Percentiles rank a stretch among this genome's conserved stretches.
phyloP scores from a whole-genome alignment of 2,113 vertebrate species.

The Podarcis cretensis region DNA sequence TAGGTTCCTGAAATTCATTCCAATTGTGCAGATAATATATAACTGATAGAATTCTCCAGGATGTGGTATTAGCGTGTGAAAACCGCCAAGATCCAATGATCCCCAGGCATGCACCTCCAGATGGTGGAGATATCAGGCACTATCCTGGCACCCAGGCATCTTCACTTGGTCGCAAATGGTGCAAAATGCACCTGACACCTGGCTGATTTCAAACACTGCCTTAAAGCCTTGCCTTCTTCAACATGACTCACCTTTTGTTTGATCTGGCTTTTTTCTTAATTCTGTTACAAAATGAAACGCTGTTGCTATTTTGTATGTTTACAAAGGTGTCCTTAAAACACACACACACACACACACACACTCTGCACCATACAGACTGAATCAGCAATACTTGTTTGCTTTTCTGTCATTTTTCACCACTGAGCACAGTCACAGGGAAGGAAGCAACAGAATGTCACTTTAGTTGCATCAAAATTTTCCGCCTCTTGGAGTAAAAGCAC shows the following conservation, averaged over 20 bases:
- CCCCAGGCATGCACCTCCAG: no score
- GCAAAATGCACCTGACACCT: no score
- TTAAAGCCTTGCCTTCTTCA: not conserved
- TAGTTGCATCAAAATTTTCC: not conserved
- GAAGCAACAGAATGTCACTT: constrained; percentile 24
- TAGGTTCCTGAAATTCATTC: no score
- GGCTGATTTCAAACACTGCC: no score
- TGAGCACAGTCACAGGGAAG: not conserved
- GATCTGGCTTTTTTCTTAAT: not conserved
- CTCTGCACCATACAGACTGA: not conserved
- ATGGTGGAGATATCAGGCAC: no score
- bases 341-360: no score
- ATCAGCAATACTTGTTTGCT: not conserved
- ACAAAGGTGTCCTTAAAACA: not conserved
- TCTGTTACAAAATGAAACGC: not conserved
- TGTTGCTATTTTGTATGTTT: not conserved
- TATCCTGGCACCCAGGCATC: no score
- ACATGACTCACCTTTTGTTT: not conserved
- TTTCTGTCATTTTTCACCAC: not conserved
- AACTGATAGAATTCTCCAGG: no score
- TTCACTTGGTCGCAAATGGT: no score
- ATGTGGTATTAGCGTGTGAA: no score
- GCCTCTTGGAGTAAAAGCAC: constrained; percentile 2
- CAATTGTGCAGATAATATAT: no score
- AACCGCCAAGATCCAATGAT: no score